These are phyloP conservation scores for Cardiocondyla obscurior DNA, from an alignment of 1,140 invertebrate species.

Conservation along the genomic window DNA sequence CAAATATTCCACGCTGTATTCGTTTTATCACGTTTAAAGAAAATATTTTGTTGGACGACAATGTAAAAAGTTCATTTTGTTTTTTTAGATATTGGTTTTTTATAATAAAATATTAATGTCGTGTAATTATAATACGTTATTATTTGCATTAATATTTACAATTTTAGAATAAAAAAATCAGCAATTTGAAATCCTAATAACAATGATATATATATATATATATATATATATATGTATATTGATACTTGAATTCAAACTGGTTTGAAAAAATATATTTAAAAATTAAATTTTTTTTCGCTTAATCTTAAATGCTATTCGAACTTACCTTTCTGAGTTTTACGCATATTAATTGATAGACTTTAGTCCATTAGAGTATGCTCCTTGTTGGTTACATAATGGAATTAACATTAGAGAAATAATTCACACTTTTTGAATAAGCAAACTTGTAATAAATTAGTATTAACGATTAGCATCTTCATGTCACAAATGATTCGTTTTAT, in stretches of 20 bases:
- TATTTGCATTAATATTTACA: too few species aligned
- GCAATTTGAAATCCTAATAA: too few species aligned
- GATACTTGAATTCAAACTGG: too few species aligned
- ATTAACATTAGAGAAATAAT: neutral
- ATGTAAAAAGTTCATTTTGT: too few species aligned
- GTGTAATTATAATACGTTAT: neutral
- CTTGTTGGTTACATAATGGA: neutral
- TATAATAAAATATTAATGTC: too few species aligned
- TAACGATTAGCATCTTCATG: neutral
- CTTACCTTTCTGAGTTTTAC: neutral
- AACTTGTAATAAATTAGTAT: neutral
- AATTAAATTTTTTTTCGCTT: too few species aligned
- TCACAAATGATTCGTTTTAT: neutral
- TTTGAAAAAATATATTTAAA: too few species aligned
- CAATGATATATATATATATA: too few species aligned
- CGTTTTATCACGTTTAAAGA: neutral
- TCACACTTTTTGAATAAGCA: neutral
- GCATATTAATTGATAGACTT: neutral
- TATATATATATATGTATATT: too few species aligned
- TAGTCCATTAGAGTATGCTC: neutral
- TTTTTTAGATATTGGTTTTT: too few species aligned
- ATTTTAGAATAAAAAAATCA: too few species aligned
- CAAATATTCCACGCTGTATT: neutral
- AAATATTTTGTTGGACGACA: neutral
- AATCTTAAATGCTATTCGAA: too few species aligned